A percentile compares a stretch with the other conserved stretches of the same genome.
phyloP scores from a whole-genome alignment of 2,113 vertebrate species.

The Hippocampus zosterae region DNA sequence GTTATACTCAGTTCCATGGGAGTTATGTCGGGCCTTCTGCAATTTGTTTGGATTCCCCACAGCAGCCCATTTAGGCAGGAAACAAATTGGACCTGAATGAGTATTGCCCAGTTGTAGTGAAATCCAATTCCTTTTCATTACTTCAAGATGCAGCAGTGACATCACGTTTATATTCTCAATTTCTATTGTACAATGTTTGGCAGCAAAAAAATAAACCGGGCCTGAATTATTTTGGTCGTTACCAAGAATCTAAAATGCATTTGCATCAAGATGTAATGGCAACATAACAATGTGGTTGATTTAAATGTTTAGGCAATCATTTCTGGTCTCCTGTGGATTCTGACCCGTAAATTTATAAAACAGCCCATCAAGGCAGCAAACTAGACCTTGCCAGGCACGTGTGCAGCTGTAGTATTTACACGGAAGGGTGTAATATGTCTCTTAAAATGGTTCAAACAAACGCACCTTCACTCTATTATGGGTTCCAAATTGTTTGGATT shows the following conservation, averaged over 20 bases:
- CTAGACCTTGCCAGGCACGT: background rate
- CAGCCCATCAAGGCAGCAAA: background rate
- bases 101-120: background rate
- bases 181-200: background rate
- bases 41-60: background rate
- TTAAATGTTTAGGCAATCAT: background rate
- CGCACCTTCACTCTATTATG: background rate
- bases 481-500: background rate
- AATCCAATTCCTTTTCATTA: background rate
- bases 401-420: background rate
- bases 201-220: background rate
- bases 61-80: background rate
- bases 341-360: background rate
- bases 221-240: background rate
- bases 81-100: background rate
- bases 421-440: background rate
- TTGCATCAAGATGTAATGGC: background rate
- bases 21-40: background rate
- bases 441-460: background rate
- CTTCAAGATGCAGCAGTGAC: background rate
- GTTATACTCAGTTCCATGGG: background rate
- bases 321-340: background rate
- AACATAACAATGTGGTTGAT: background rate
- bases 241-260: background rate
- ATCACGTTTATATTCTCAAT: background rate